Evolutionary conservation across 2,113 vertebrate species (phyloP).

Genomic region (Aepyceros melampus): DNA sequence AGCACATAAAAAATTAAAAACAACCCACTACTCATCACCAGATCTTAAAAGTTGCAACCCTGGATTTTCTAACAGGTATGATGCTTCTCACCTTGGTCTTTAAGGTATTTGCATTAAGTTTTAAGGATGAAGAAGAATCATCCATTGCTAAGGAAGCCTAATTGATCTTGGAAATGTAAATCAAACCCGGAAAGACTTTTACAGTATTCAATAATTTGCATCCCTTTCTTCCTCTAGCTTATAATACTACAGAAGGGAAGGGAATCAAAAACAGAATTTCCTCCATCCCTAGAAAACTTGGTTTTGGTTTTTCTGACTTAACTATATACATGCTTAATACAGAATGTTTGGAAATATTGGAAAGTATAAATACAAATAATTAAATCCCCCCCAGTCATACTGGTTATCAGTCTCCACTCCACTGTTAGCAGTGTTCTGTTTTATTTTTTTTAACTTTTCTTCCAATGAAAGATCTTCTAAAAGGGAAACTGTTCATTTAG

Average conservation of each 20-base stretch:
- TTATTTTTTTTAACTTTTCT: not conserved
- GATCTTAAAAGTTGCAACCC: constrained; percentile 63
- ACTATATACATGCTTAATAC: not conserved
- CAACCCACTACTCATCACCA: constrained; percentile 72
- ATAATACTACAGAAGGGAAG: not conserved
- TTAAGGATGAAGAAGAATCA: not conserved
- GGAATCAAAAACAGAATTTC: not conserved
- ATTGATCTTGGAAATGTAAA: not conserved
- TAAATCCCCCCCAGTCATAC: not conserved
- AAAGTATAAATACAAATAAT: not conserved
- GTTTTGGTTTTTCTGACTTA: not conserved
- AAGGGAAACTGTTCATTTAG: not conserved
- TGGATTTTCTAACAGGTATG: constrained; percentile 70
- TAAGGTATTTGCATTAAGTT: not conserved
- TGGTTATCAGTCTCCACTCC: not conserved
- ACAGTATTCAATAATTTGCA: not conserved
- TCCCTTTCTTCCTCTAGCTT: not conserved
- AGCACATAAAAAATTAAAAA: constrained; percentile 90
- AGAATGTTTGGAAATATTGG: not conserved
- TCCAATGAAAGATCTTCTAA: not conserved
- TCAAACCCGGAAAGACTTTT: not conserved
- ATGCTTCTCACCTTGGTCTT: constrained; percentile 9
- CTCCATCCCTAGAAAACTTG: not conserved
- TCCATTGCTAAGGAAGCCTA: not conserved
- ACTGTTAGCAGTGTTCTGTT: not conserved